phyloP scores from a whole-genome alignment of 2,113 vertebrate species.

The Gymnobelideus leadbeateri region DNA sequence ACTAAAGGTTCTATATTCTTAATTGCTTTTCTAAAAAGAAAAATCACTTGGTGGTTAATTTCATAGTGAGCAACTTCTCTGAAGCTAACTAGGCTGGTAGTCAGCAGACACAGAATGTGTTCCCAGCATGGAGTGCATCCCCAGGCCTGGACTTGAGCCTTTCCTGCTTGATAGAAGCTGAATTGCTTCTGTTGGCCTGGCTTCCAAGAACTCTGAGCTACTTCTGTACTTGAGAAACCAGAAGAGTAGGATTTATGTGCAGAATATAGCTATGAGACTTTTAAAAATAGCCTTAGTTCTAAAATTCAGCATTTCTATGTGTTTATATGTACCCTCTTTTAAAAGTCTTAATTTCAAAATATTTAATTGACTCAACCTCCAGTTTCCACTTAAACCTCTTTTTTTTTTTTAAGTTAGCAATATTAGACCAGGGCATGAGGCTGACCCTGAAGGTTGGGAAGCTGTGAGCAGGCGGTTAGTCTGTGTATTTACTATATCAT shows the following conservation, averaged over 20 bases:
- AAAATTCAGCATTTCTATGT: not conserved
- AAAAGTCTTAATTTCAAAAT: constrained; percentile 45
- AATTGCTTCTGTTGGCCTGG: not conserved
- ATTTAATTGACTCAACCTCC: constrained; percentile 3
- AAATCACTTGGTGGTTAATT: not conserved
- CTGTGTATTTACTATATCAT: constrained; percentile 60
- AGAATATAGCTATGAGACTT: not conserved
- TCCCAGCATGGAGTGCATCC: not conserved
- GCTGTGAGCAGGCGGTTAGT: constrained; percentile 46
- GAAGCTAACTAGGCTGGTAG: not conserved
- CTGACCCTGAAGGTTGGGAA: constrained; percentile 55
- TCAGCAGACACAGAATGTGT: not conserved
- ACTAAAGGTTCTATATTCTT: not conserved
- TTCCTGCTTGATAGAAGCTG: not conserved
- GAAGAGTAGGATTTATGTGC: not conserved
- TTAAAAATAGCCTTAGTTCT: not conserved
- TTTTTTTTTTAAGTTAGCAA: constrained; percentile 24
- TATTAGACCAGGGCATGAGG: constrained; percentile 50
- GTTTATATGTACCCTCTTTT: constrained; percentile 7
- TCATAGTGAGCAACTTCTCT: not conserved
- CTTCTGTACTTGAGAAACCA: not conserved
- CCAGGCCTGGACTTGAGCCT: not conserved
- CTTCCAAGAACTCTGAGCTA: not conserved
- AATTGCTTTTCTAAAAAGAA: not conserved
- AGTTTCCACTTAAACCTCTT: constrained; percentile 32